Base-by-base conservation (phyloP, 2,797 vertebrate genomes). In the Sebastes baramenuke region DNA sequence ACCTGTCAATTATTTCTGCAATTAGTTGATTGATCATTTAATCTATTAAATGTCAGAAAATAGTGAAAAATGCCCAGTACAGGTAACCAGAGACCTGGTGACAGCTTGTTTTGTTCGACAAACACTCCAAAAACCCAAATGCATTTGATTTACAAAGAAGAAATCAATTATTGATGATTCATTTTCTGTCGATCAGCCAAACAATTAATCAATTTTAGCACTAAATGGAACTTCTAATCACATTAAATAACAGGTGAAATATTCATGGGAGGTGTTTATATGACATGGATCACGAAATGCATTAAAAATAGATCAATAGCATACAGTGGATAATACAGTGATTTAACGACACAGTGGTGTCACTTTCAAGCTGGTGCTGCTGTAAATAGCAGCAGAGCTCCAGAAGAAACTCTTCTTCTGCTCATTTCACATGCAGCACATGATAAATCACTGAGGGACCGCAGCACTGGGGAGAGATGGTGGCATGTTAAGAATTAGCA, bases 401-500 rank as follows among this genome's bases (percentile, higher is more conserved):
- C 58, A 66, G 77, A 77, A 72, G 58, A 46, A 32, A 1, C 54
- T 66, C 30, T 13, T 27, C 46, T 12, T 54, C 65, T 13, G 58
- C 72, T 64, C 62, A 56, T 77, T 72, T 88, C 69, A 90, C 78
- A 81, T 81, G 83, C 69, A 67, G 80, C 65, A 29, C 24, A 30
- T 79, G 88, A 86, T 83, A 54, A 86, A 89, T 81, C 81, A 36
- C 84, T 12, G 66, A 10, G 81, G 82, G 80, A 67, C 38, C 60
- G 60, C 70, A 27, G 61, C 22, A 56, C 20, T 1, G 29, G 61
- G 30, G 59, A 46, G 83, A 80, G 38, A 75, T 6, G 36, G 59
- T 66, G 81, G 84, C 86, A 72, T 74, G 81, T 69, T 84, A 46
- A 46, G 68, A 78, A 92, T 91, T 82, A 90, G 75, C 89, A 87